Conservation (phyloP, 2,113 vertebrate genomes). For the Istiophorus platypterus region DNA sequence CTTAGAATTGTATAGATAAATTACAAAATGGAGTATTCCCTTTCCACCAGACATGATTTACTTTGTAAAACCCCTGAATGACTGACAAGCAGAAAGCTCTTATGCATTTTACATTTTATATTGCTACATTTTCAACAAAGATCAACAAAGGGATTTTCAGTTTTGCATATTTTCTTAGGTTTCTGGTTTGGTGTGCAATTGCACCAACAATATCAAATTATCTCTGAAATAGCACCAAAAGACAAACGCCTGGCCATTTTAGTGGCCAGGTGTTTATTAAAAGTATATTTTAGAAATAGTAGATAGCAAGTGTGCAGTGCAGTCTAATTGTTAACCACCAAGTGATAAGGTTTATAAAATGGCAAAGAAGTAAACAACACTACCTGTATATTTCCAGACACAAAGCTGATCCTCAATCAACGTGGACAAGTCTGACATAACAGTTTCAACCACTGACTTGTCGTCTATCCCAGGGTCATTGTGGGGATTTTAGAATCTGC, state of each 20-base stretch:
- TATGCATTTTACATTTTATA: constrained; percentile 75
- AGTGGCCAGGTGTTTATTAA: constrained; percentile 67
- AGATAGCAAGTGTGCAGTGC: constrained; percentile 79
- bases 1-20: constrained; percentile 81
- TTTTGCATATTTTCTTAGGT: constrained; percentile 81
- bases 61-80: constrained; percentile 79
- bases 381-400: constrained; percentile 70
- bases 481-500: constrained; percentile 52
- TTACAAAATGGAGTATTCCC: constrained; percentile 82
- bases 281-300: constrained; percentile 71
- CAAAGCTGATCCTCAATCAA: constrained; percentile 70
- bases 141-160: constrained; percentile 65
- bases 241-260: constrained; percentile 70
- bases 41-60: constrained; percentile 80
- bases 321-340: constrained; percentile 78
- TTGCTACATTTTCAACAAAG: constrained; percentile 81
- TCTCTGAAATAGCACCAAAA: constrained; percentile 83
- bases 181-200: constrained; percentile 69
- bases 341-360: constrained; percentile 76
- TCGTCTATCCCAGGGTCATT: constrained; percentile 43
- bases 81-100: constrained; percentile 74
- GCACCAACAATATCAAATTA: constrained; percentile 74
- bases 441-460: constrained; percentile 32
- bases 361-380: constrained; percentile 75
- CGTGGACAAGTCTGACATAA: constrained; percentile 47